A percentile compares a stretch with the other conserved stretches of the same genome.
These are phyloP conservation scores for Sitta europaea DNA, from an alignment of 2,113 vertebrate species.

Conservation along the genomic window DNA sequence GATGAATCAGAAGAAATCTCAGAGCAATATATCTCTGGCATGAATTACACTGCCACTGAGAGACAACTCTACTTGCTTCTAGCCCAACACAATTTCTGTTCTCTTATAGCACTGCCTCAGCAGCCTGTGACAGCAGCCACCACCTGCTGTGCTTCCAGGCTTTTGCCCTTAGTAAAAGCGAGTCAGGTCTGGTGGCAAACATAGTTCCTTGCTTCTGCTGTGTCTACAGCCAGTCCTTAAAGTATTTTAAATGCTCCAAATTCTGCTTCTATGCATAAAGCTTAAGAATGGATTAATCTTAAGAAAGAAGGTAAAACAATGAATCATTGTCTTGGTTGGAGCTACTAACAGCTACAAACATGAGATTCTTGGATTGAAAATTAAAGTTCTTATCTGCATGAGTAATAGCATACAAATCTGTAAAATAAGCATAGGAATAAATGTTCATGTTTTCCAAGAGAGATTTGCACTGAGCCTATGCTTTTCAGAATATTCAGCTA, in stretches of 20 bases:
- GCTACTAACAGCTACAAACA: not conserved
- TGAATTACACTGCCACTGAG: not conserved
- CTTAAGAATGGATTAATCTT: not conserved
- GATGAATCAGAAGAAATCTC: not conserved
- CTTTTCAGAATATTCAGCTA: not conserved
- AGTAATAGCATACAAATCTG: not conserved
- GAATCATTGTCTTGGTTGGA: not conserved
- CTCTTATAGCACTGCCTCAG: not conserved
- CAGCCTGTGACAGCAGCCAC: not conserved
- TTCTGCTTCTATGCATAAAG: not conserved
- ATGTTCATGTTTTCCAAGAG: not conserved
- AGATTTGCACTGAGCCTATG: not conserved
- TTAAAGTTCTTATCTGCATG: not conserved
- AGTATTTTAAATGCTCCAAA: not conserved
- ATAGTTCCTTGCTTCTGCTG: not conserved
- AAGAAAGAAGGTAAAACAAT: not conserved
- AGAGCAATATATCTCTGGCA: not conserved
- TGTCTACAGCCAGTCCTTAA: not conserved
- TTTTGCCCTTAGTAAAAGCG: not conserved
- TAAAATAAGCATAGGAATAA: not conserved
- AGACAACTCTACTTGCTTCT: not conserved
- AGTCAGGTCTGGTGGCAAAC: not conserved
- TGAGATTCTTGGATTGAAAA: not conserved
- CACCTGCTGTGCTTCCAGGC: rapidly evolving
- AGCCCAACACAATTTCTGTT: rapidly evolving